Conservation (phyloP, 2,113 vertebrate species). For the Gnathonemus echidnorhynchus region DNA sequence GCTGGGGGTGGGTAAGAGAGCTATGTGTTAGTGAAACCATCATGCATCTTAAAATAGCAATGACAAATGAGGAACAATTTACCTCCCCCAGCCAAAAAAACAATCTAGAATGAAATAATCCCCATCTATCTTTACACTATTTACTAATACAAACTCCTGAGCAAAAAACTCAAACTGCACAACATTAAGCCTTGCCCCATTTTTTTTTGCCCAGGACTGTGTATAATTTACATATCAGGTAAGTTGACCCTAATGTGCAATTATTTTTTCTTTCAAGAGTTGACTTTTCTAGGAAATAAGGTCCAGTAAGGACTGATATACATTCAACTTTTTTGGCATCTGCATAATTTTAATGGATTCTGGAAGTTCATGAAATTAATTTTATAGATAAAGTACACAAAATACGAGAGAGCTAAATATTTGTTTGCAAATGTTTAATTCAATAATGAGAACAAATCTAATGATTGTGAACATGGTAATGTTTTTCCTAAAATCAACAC, state of each 20-base stretch:
- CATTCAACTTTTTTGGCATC: not conserved
- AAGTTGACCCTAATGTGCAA: not conserved
- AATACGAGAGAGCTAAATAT: not conserved
- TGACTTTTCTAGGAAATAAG: conserved; percentile 26
- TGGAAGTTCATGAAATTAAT: not conserved
- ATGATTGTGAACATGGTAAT: not conserved
- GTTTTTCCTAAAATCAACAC: not conserved
- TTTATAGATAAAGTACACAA: not conserved
- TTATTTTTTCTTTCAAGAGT: conserved; percentile 11
- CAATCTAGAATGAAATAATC: not conserved
- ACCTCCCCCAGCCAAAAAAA: not conserved
- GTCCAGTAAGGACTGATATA: conserved; percentile 31
- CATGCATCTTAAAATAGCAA: not conserved
- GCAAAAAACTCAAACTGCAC: not conserved
- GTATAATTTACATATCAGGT: not conserved
- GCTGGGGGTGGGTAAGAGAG: not conserved
- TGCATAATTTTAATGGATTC: not conserved
- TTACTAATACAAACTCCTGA: not conserved
- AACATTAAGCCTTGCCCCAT: not conserved
- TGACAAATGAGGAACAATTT: not conserved
- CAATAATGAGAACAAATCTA: not conserved
- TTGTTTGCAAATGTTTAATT: not conserved
- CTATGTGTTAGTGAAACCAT: not conserved
- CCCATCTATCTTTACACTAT: not conserved
- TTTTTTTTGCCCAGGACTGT: not conserved